Conservation (phyloP, 1,140 invertebrate genomes). For the Anastatus disparis region DNA sequence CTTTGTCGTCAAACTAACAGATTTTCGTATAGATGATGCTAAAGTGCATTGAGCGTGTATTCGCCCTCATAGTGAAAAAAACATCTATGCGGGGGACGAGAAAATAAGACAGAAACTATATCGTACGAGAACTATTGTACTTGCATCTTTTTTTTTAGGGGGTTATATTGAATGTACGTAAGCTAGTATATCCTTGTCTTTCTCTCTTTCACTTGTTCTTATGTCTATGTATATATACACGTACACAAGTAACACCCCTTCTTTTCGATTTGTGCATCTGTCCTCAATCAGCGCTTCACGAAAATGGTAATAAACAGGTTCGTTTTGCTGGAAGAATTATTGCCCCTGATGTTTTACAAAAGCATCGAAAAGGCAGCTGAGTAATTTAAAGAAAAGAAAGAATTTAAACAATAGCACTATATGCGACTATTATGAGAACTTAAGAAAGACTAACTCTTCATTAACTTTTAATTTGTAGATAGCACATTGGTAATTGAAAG, state of each 20-base stretch:
- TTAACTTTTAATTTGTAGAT: too few relatives aligned
- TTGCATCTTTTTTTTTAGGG: slow-evolving; percentile 53
- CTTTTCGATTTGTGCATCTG: slow-evolving; percentile 61
- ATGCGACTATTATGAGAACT: too few relatives aligned
- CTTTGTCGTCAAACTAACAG: slow-evolving; percentile 60
- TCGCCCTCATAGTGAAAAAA: too few relatives aligned
- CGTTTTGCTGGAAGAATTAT: slow-evolving; percentile 54
- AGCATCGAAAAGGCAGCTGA: slow-evolving; percentile 22
- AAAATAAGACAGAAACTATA: slow-evolving; percentile 44
- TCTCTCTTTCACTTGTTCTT: slow-evolving; percentile 42
- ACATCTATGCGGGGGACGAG: slow-evolving; percentile 30
- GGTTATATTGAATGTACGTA: slow-evolving; percentile 58
- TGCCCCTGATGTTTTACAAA: slow-evolving; percentile 42
- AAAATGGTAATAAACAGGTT: slow-evolving; percentile 61
- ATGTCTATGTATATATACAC: too few relatives aligned
- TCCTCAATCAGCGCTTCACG: slow-evolving; percentile 65
- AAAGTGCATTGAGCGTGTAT: slow-evolving; percentile 28
- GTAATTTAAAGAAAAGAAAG: slow-evolving; percentile 17
- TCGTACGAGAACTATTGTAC: slow-evolving; percentile 51
- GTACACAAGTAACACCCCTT: slow-evolving; percentile 58
- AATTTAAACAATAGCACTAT: too few relatives aligned
- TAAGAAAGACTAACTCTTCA: too few relatives aligned
- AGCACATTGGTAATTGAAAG: too few relatives aligned
- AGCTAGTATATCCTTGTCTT: slow-evolving; percentile 52
- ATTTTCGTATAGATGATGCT: slow-evolving; percentile 49